phyloP scores from a whole-genome alignment of 1,140 invertebrate genomes.

The Panulirus ornatus region DNA sequence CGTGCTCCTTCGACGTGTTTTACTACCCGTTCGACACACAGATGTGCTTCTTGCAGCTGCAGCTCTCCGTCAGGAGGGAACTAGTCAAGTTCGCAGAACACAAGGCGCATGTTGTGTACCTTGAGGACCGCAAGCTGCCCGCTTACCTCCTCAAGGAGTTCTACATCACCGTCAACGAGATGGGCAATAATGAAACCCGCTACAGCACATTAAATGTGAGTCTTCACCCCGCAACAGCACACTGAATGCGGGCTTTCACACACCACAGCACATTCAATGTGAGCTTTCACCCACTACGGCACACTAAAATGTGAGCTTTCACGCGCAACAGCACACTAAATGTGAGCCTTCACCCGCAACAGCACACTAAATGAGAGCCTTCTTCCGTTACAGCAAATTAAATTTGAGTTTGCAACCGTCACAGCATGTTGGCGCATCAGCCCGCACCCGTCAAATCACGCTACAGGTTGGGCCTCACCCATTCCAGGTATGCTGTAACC shows the following conservation, averaged over 20 bases:
- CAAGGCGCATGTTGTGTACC: constrained; percentile 29
- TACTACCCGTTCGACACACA: constrained; percentile 73
- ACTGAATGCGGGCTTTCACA: too few species aligned
- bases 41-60: constrained; percentile 50
- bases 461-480: too few species aligned
- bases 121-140: constrained; percentile 58
- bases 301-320: neutral
- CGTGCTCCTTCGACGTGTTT: constrained; percentile 72
- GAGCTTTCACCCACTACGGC: neutral
- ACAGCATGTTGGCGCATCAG: too few species aligned
- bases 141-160: constrained; percentile 51
- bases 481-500: too few species aligned
- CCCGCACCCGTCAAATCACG: too few species aligned
- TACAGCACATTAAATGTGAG: constrained; percentile 43
- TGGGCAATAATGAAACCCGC: constrained; percentile 50
- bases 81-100: constrained; percentile 19
- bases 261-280: too few species aligned
- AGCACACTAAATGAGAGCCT: too few species aligned
- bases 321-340: neutral
- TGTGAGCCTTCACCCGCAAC: too few species aligned
- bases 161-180: constrained; percentile 31
- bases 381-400: too few species aligned
- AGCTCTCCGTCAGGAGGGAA: constrained; percentile 46
- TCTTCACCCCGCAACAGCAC: too few species aligned
- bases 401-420: neutral